Percentiles rank a stretch among this genome's conserved stretches.
phyloP scores from a whole-genome alignment of 1,140 invertebrate species.

The Tetramorium alpestre region DNA sequence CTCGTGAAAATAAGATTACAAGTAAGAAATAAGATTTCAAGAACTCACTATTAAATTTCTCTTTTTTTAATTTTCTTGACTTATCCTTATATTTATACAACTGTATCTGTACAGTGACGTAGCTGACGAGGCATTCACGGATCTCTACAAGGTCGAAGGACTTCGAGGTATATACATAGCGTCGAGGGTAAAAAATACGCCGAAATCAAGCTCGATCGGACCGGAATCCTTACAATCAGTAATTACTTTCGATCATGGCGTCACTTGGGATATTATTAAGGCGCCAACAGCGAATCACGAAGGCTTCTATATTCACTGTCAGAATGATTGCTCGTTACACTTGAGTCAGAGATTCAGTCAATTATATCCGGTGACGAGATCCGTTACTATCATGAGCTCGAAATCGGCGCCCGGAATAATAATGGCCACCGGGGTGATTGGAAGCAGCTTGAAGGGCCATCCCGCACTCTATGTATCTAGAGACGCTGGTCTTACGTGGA shows the following conservation, averaged over 20 bases:
- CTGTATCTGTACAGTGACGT: constrained; percentile 88
- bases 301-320: constrained; percentile 89
- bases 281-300: constrained; percentile 89
- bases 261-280: constrained; percentile 91
- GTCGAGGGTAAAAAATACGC: constrained; percentile 89
- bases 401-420: constrained; percentile 95
- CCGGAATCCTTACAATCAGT: constrained; percentile 91
- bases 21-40: too few species aligned
- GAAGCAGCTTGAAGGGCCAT: constrained; percentile 92
- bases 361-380: constrained; percentile 92
- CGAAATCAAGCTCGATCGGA: constrained; percentile 86
- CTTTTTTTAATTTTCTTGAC: constrained; percentile 24
- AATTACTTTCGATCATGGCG: constrained; percentile 96
- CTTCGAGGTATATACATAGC: constrained; percentile 96
- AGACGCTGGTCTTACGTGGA: constrained; percentile 95
- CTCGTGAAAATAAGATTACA: not conserved
- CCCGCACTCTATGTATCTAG: constrained; percentile 93
- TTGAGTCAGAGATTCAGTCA: constrained; percentile 94
- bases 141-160: constrained; percentile 95
- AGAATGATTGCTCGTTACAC: constrained; percentile 92
- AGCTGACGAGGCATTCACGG: constrained; percentile 93
- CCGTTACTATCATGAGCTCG: constrained; percentile 93
- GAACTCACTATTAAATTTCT: not conserved
- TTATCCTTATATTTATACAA: not conserved
- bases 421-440: constrained; percentile 94